Percentiles rank a stretch among this genome's conserved stretches.
These are phyloP conservation scores for Meleagris gallopavo DNA, from an alignment of 2,113 vertebrate genomes.

Conservation along the genomic window DNA sequence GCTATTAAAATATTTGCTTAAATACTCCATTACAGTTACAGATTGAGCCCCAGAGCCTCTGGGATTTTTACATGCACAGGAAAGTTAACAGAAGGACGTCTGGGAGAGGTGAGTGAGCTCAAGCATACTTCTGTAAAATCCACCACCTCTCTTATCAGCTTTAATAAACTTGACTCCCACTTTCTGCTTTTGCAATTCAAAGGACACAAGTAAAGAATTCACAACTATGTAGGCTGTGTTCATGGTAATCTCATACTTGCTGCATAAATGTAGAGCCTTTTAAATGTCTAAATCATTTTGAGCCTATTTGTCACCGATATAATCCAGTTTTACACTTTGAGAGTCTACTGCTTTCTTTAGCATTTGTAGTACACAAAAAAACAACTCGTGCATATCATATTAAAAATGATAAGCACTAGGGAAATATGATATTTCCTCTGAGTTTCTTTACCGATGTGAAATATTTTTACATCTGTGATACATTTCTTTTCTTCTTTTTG, in stretches of 20 bases:
- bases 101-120: constrained; percentile 23
- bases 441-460: constrained; percentile 17
- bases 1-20: constrained; percentile 65
- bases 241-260: neutral
- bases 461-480: constrained; percentile 46
- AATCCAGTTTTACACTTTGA: neutral
- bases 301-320: neutral
- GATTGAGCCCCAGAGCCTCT: constrained; percentile 27
- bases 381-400: neutral
- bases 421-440: constrained; percentile 11
- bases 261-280: neutral
- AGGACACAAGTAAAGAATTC: constrained; percentile 1
- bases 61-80: constrained; percentile 1
- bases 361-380: neutral
- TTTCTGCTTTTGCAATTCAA: constrained; percentile 34
- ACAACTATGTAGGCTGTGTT: neutral
- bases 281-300: neutral
- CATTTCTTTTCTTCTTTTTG: neutral
- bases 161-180: constrained; percentile 28
- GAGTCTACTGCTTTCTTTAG: neutral
- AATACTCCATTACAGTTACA: constrained; percentile 19
- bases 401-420: neutral
- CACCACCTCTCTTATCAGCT: constrained; percentile 34
- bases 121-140: constrained; percentile 29
- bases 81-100: constrained; percentile 32